phyloP scores from a whole-genome alignment of 2,797 vertebrate genomes.

The Pipistrellus pygmaeus region DNA sequence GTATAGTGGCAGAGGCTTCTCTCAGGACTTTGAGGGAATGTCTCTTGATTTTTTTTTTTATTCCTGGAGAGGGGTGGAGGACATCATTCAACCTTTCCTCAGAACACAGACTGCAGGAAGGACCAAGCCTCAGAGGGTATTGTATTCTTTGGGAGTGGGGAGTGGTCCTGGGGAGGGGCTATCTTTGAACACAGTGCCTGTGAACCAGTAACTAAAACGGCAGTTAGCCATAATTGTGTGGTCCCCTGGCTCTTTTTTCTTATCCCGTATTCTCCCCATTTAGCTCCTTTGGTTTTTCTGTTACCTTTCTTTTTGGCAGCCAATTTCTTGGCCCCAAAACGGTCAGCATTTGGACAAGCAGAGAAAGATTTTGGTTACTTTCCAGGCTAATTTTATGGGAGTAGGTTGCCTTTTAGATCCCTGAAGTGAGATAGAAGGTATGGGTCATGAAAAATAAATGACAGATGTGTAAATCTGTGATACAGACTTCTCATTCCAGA shows the following conservation, averaged over 20 bases:
- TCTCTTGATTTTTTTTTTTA: slow-evolving; percentile 72
- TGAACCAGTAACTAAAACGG: slow-evolving; percentile 25
- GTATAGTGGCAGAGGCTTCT: slow-evolving; percentile 73
- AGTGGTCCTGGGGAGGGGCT: slow-evolving; percentile 52
- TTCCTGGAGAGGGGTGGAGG: slow-evolving; percentile 73
- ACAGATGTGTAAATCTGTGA: background rate
- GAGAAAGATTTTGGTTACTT: slow-evolving; percentile 39
- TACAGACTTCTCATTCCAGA: slow-evolving; percentile 23
- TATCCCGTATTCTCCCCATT: slow-evolving; percentile 26
- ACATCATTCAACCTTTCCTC: slow-evolving; percentile 72
- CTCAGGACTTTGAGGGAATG: slow-evolving; percentile 71
- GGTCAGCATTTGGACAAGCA: slow-evolving; percentile 54
- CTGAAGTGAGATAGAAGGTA: slow-evolving; percentile 45
- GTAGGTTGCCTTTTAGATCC: slow-evolving; percentile 43
- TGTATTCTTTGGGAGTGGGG: slow-evolving; percentile 59
- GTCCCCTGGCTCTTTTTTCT: slow-evolving; percentile 21
- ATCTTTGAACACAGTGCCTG: background rate
- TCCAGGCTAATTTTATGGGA: slow-evolving; percentile 57
- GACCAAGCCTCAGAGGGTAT: slow-evolving; percentile 73
- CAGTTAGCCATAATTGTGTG: background rate
- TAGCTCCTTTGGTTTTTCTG: slow-evolving; percentile 56
- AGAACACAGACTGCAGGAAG: slow-evolving; percentile 68
- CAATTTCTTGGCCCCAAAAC: slow-evolving; percentile 43
- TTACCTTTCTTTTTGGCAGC: slow-evolving; percentile 51
- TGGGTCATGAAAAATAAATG: slow-evolving; percentile 44